A percentile compares a stretch with the other conserved stretches of the same genome.
phyloP scores from a whole-genome alignment of 1,140 invertebrate species.

The Bombus difficillimus region DNA sequence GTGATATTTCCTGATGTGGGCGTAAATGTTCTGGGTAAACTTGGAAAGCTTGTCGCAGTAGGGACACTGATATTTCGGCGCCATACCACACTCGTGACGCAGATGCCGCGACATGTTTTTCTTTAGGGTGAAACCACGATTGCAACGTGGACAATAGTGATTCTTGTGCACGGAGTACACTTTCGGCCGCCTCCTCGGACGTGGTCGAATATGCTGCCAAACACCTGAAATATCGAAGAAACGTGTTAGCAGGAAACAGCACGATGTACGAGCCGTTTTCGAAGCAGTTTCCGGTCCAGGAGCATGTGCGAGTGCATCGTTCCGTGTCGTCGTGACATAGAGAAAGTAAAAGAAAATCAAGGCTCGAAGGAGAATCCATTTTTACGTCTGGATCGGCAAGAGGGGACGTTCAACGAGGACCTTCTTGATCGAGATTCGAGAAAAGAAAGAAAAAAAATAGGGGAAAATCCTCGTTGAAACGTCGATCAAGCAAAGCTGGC shows the following conservation, averaged over 20 bases:
- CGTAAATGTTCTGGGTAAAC: constrained; percentile 76
- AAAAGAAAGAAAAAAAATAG: too few relatives aligned
- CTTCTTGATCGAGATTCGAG: not conserved
- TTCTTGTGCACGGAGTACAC: constrained; percentile 62
- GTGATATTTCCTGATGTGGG: constrained; percentile 74
- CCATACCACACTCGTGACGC: constrained; percentile 83
- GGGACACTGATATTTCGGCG: constrained; percentile 83
- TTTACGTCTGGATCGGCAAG: not conserved
- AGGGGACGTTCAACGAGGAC: constrained; percentile 13
- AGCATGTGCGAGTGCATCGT: constrained; percentile 14
- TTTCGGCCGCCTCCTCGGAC: constrained; percentile 49
- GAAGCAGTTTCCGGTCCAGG: not conserved
- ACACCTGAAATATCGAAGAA: constrained; percentile 63
- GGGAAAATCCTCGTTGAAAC: constrained; percentile 6
- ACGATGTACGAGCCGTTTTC: not conserved
- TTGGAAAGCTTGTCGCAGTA: constrained; percentile 80
- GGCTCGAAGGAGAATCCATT: not conserved
- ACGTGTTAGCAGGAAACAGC: constrained; percentile 30
- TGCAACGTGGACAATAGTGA: constrained; percentile 74
- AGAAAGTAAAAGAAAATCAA: constrained; percentile 76
- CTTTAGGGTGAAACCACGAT: constrained; percentile 75
- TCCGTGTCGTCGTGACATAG: constrained; percentile 82
- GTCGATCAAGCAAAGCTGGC: constrained; percentile 26
- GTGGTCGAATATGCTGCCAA: constrained; percentile 18
- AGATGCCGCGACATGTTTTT: constrained; percentile 84